A percentile compares a stretch with the other conserved stretches of the same genome.
phyloP scores from a whole-genome alignment of 2,113 vertebrate species.

The Lamprotornis superbus region DNA sequence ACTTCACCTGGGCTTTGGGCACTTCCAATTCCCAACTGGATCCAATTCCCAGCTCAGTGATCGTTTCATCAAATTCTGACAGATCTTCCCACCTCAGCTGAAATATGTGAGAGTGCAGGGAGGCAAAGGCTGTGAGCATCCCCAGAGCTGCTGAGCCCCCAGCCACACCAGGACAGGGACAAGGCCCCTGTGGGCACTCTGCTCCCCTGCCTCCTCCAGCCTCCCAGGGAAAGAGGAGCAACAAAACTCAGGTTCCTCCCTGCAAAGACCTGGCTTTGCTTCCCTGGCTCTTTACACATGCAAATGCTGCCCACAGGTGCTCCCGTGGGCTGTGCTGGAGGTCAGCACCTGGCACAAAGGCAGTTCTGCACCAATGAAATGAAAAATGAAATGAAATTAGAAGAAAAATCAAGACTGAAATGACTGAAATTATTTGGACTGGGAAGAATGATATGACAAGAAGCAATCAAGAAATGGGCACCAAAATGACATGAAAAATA shows the following conservation, averaged over 20 bases:
- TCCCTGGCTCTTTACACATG: not conserved
- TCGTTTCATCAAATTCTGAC: not conserved
- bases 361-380: not conserved
- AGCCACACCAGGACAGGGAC: not conserved
- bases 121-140: not conserved
- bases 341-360: not conserved
- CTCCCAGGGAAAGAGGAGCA: not conserved
- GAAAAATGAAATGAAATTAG: not conserved
- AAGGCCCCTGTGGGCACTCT: not conserved
- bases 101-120: rapidly evolving
- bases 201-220: not conserved
- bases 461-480: not conserved
- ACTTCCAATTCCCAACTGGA: not conserved
- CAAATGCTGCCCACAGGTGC: not conserved
- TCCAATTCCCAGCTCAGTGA: not conserved
- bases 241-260: not conserved
- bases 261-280: not conserved
- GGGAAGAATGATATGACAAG: not conserved
- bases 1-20: not conserved
- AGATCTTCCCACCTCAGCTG: not conserved
- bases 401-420: not conserved
- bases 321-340: not conserved
- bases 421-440: not conserved
- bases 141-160: not conserved
- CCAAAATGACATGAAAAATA: not conserved